A percentile compares a stretch with the other conserved stretches of the same genome.
These are phyloP conservation scores for Limnothrissa miodon DNA, from an alignment of 2,113 vertebrate genomes.

Conservation along the genomic window DNA sequence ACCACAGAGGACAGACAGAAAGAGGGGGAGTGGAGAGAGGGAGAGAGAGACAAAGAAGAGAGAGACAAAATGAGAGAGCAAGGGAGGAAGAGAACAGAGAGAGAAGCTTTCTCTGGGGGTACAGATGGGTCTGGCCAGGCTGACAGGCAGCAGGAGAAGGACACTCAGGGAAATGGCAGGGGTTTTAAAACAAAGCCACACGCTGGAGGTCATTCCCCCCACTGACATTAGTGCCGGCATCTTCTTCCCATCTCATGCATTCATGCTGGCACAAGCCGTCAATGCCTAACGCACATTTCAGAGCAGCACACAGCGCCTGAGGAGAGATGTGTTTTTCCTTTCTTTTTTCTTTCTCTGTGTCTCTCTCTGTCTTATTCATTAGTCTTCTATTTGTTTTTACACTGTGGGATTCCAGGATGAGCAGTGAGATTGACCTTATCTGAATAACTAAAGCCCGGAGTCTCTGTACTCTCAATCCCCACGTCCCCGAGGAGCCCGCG, in stretches of 20 bases:
- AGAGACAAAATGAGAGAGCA: too few relatives aligned
- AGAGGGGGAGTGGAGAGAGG: too few relatives aligned
- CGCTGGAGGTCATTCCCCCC: neutral
- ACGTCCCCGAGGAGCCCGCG: neutral
- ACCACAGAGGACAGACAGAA: neutral
- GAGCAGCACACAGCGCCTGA: neutral
- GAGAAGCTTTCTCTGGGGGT: neutral
- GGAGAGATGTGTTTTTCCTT: neutral
- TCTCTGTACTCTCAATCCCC: neutral
- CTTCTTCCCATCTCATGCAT: neutral
- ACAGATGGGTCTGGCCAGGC: neutral
- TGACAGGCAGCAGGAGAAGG: conserved; percentile 5
- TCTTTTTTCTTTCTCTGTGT: neutral
- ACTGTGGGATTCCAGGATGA: neutral
- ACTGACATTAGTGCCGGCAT: neutral
- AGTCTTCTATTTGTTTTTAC: conserved; percentile 10
- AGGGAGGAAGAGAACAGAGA: too few relatives aligned
- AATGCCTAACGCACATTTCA: neutral
- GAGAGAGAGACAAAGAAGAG: too few relatives aligned
- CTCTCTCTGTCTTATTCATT: neutral
- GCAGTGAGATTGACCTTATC: neutral
- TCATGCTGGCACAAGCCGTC: neutral
- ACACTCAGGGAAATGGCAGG: neutral
- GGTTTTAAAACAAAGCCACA: neutral
- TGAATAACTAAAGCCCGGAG: conserved; percentile 12